Percentiles rank a stretch among this genome's conserved stretches.
These are phyloP conservation scores for Tichodroma muraria DNA, from an alignment of 2,113 vertebrate species.

Conservation along the genomic window DNA sequence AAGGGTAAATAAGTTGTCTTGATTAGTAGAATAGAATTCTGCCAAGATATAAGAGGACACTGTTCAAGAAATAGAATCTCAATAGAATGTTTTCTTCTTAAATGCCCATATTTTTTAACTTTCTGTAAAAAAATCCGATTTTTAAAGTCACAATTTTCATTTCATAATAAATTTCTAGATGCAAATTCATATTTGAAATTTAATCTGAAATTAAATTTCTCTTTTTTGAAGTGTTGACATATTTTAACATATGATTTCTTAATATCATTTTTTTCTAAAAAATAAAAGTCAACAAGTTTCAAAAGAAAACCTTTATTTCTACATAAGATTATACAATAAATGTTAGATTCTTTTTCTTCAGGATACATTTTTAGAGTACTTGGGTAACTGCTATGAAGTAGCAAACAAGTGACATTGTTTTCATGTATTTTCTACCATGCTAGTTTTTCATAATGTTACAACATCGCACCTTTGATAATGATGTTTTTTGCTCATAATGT, in stretches of 20 bases:
- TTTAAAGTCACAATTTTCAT: not conserved
- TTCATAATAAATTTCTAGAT: not conserved
- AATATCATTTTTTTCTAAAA: not conserved
- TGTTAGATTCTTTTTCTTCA: not conserved
- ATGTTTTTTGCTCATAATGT: not conserved
- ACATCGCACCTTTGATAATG: not conserved
- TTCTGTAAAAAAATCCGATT: not conserved
- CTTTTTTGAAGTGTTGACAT: not conserved
- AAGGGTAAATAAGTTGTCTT: not conserved
- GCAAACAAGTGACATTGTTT: not conserved
- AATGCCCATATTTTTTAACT: not conserved
- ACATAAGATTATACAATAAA: not conserved
- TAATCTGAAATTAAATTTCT: not conserved
- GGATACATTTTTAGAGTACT: not conserved
- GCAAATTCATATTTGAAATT: not conserved
- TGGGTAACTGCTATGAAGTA: not conserved
- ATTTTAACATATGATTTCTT: not conserved
- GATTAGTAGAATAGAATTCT: not conserved
- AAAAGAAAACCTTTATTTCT: not conserved
- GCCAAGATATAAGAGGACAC: not conserved
- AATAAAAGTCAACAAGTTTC: not conserved
- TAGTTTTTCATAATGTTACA: not conserved
- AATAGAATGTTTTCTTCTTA: not conserved
- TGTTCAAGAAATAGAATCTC: not conserved
- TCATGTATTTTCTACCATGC: not conserved